Evolutionary conservation across 2,888 invertebrate genomes (phyloP).

Genomic region (Trichogramma dendrolimi): DNA sequence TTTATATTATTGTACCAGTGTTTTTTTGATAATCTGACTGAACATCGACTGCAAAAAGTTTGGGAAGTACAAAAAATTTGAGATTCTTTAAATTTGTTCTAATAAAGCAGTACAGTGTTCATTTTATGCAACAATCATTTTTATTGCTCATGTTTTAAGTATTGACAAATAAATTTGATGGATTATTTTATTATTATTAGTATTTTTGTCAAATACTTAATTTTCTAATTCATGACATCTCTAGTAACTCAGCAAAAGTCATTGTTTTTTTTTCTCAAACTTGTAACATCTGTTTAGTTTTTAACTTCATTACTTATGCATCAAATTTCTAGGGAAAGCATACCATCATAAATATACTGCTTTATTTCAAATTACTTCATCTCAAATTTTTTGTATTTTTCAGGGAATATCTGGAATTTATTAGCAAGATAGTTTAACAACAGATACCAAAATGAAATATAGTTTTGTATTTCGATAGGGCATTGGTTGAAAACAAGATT

Average conservation of each 20-base stretch:
- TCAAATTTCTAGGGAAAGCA: slow-evolving; percentile 1
- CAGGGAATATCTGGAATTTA: slow-evolving; percentile 18
- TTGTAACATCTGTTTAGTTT: background rate
- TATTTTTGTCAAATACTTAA: background rate
- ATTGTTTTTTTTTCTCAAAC: background rate
- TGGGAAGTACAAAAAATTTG: slow-evolving; percentile 9
- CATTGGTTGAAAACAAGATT: background rate
- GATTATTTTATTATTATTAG: background rate
- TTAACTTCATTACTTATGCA: background rate
- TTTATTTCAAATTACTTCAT: slow-evolving; percentile 27
- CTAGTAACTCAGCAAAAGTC: background rate
- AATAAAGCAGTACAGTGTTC: slow-evolving; percentile 27
- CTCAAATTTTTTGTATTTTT: slow-evolving; percentile 28
- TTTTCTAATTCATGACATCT: background rate
- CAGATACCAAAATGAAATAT: slow-evolving; percentile 18
- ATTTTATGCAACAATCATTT: slow-evolving; percentile 1
- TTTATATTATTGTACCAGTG: too few species aligned
- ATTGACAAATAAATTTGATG: background rate
- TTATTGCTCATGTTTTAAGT: background rate
- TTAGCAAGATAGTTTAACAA: slow-evolving; percentile 8
- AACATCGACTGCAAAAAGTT: too few species aligned
- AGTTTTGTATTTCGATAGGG: slow-evolving; percentile 22
- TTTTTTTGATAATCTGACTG: too few species aligned
- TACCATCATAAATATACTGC: slow-evolving; percentile 17
- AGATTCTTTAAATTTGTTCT: slow-evolving; percentile 21